A percentile compares a stretch with the other conserved stretches of the same genome.
phyloP scores from a whole-genome alignment of 2,888 invertebrate species.

The Stegana nigrithorax region DNA sequence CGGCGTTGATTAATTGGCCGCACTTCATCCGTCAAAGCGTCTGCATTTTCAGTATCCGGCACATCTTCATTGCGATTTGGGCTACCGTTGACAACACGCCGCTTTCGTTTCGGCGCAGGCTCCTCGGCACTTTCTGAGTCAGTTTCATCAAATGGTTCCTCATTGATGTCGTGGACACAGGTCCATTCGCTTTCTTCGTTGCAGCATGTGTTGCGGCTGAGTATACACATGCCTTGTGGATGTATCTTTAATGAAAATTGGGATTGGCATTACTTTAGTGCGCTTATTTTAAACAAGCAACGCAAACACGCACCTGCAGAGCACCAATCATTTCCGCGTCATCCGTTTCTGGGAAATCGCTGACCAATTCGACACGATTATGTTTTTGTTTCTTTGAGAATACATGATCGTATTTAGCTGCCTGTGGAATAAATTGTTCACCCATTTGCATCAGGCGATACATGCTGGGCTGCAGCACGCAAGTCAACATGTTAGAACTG shows the following conservation, averaged over 20 bases:
- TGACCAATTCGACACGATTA: constrained; percentile 90
- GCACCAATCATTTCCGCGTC: constrained; percentile 93
- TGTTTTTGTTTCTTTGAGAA: constrained; percentile 79
- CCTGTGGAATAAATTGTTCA: constrained; percentile 83
- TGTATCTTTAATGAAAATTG: constrained; percentile 50
- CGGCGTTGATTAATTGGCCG: too few relatives aligned
- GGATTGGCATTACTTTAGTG: background rate
- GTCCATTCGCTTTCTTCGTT: constrained; percentile 94
- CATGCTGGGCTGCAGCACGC: constrained; percentile 81
- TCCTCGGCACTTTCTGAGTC: constrained; percentile 48
- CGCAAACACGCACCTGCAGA: constrained; percentile 72
- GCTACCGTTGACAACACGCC: background rate
- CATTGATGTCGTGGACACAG: constrained; percentile 93
- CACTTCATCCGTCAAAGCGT: constrained; percentile 31
- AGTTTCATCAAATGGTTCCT: constrained; percentile 69
- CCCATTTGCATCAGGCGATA: constrained; percentile 91
- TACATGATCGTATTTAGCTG: constrained; percentile 83
- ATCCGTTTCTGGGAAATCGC: constrained; percentile 87
- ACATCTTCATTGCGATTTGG: background rate
- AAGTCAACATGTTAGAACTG: background rate
- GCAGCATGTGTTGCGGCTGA: constrained; percentile 88
- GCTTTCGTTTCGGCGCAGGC: constrained; percentile 31
- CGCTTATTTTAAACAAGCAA: background rate
- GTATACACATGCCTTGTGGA: constrained; percentile 79
- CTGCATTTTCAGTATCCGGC: constrained; percentile 8